Evolutionary conservation across 2,888 invertebrate genomes (phyloP).

Genomic region (Willowsia nigromaculata): DNA sequence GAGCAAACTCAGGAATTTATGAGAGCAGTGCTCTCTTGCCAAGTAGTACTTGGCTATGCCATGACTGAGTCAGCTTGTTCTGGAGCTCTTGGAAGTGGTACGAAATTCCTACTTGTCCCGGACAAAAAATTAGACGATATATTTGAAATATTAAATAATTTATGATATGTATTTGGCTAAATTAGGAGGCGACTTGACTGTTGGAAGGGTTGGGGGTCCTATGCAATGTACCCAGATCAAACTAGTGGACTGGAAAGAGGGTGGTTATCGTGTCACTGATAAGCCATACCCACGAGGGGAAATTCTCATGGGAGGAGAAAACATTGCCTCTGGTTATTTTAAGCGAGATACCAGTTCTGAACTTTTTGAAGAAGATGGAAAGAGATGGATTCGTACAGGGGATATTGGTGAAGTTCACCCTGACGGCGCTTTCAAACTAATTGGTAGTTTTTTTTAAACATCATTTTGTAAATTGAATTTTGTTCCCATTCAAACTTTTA

Average conservation of each 20-base stretch:
- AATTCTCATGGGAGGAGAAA: constrained; percentile 84
- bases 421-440: constrained; percentile 97
- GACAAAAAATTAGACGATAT: too few relatives aligned
- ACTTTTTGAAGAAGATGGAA: constrained; percentile 90
- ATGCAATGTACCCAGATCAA: constrained; percentile 83
- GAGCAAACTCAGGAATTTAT: constrained; percentile 97
- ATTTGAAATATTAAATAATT: too few relatives aligned
- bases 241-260: constrained; percentile 96
- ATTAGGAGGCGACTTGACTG: constrained; percentile 85
- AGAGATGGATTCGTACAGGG: constrained; percentile 96
- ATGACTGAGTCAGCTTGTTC: constrained; percentile 98
- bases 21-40: constrained; percentile 93
- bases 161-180: too few relatives aligned
- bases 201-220: constrained; percentile 89
- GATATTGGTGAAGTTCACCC: constrained; percentile 96
- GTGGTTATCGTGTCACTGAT: constrained; percentile 92
- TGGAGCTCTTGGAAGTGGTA: constrained; percentile 82
- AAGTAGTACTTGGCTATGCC: constrained; percentile 96
- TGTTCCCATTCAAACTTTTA: not conserved
- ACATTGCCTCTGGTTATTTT: constrained; percentile 96
- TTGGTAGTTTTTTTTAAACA: constrained; percentile 90
- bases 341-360: constrained; percentile 94
- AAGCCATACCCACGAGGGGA: constrained; percentile 90
- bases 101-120: too few relatives aligned
- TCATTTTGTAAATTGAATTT: too few relatives aligned